Evolutionary conservation across 2,797 vertebrate genomes (phyloP), one percentile per base, ranked within the genome.

Genomic region (Silurus lanzhouensis): DNA sequence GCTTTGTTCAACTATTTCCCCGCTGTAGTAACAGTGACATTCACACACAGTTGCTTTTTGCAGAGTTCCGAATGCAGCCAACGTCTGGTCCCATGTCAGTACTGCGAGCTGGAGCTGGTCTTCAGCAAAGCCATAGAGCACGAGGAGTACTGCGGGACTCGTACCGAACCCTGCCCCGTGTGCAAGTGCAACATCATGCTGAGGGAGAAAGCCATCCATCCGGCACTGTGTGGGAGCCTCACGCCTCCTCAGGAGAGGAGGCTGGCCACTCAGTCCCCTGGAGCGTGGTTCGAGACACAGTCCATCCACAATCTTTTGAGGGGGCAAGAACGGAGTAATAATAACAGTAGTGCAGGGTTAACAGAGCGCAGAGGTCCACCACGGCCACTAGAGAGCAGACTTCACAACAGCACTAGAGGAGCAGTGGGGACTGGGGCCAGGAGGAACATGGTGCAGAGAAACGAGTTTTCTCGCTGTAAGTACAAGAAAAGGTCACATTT

Each of bases 61-160:
- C 64, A 92, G 95, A 93, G 85, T 78, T 92, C 91, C 0, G 95
- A 95, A 22, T 99, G 98, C 88, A 92, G 96, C 46, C 94, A 98
- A 91, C 96, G 98, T 0, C 93, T 97, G 66, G 93, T 95, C 6
- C 90, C 95, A 0, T 99, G 98, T 90, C 97, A 95, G 88, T 98
- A 96, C 92, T 99, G 98, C 64, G 96, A 97, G 87, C 91, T 99
- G 87, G 97, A 98, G 92, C 94, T 99, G 52, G 90, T 93, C 48
- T 96, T 95, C 90, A 93, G 91, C 90, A 97, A 97, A 89, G 94
- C 97, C 68, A 94, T 93, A 92, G 96, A 98, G 17, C 98, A 99
- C 0, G 97, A 98, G 87, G 95, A 96, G 48, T 99, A 97, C 89
- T 99, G 98, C 5, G 98, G 98, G 1, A 94, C 98, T 5, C 95